A percentile compares a stretch with the other conserved stretches of the same genome.
phyloP scores from a whole-genome alignment of 2,797 vertebrate species.

The Sebastes hopkinsi region DNA sequence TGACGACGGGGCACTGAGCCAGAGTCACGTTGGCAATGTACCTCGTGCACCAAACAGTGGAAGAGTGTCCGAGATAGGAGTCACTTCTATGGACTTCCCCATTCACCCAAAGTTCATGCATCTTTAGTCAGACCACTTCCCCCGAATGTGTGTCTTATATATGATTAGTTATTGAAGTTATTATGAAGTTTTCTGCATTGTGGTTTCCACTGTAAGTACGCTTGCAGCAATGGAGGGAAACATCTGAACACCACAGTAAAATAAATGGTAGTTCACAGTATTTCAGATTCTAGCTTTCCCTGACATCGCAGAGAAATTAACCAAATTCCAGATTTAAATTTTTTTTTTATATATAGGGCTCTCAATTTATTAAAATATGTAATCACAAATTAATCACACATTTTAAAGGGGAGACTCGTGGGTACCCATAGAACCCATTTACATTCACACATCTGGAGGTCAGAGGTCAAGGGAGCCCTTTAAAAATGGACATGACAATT shows the following conservation, averaged over 20 bases:
- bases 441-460: no score
- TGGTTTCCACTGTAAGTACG: background rate
- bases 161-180: background rate
- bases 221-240: background rate
- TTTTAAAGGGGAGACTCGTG: no score
- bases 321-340: background rate
- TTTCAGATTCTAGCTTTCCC: background rate
- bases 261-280: background rate
- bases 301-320: background rate
- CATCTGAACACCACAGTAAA: background rate
- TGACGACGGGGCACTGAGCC: constrained; percentile 15
- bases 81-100: background rate
- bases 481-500: fast-evolving
- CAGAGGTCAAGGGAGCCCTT: no score
- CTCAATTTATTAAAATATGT: no score
- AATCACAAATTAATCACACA: no score
- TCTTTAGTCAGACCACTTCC: background rate
- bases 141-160: background rate
- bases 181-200: background rate
- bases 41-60: background rate
- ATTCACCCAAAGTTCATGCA: no score
- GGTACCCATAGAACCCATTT: no score
- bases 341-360: background rate
- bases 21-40: constrained; percentile 24
- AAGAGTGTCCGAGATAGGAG: background rate